Base-by-base conservation (phyloP, 2,888 invertebrate species). In the Zeuzera pyrina region DNA sequence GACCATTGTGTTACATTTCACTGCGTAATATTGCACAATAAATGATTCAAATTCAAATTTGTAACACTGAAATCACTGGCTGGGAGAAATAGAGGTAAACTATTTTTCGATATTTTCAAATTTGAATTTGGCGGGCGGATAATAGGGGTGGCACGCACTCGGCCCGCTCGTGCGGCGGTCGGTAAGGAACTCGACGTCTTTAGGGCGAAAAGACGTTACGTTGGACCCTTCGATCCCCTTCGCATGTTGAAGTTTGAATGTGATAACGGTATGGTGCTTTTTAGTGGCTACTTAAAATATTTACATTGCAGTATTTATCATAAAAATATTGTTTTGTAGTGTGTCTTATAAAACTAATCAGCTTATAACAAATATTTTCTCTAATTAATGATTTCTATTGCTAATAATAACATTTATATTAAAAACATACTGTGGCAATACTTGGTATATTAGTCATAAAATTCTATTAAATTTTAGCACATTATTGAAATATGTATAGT, bases 181-280 rank as follows among this genome's bases (percentile, higher is more conserved):
- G 64, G 47, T 55, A 76, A 78, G 73, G 65, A 77, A 83, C 81
- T 81, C 70, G 55, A 39, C 68, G 61, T 66, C 69, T 68, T 78
- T 59, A 61, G 70, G 71, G 64, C 58, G 49, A 63, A 81, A 81
- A 83, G 79, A 81, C 81, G 81, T 81, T 83, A 77, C 60, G 60
- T 54, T 51, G 45, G 60, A 58, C 78, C 79, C 78, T 69, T 67
- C 63, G 57, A 57, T 62, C 61, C 76, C 77, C 73, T 69, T 64
- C 59, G 62, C 58, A 62, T 58, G 55, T 67, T 72, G n/a, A 45
- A 39, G 50, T 66, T 59, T 58, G 55, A 63, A 51, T 52, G 56
- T 58, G 68, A 72, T 70, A 72, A 70, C 57, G 47, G 49, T 35
- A 39, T 56, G 63, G 52, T 62, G 58, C 57, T 63, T 52, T 63